Evolutionary conservation across 1,140 invertebrate genomes (phyloP), one percentile per base, ranked within the genome.

Genomic region (Brevipalpus yothersi): DNA sequence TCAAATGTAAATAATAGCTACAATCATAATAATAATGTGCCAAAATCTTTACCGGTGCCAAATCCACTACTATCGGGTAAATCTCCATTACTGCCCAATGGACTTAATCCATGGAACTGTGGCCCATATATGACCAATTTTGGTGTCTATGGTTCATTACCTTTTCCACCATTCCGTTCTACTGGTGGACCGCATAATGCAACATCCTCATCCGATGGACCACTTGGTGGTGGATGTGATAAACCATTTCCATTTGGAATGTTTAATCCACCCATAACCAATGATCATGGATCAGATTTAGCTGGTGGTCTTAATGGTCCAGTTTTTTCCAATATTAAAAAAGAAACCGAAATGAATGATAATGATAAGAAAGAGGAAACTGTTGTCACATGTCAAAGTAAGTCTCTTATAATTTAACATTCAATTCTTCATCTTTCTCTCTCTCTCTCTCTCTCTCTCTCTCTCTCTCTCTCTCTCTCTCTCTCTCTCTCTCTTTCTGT

Each of bases 21-120:
- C 23, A 41, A 15, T 39, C 23, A 19, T 41, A 23, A 41, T 11
- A 21, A 13, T 13, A 21, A 39, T 55, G 53, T 55, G 53, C 53
- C 53, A 55, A 55, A 55, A 55, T 55, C 53, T 11, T 40, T 55
- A 55, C 23, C 53, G 53, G 53, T 55, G 23, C 53, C 53, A 55
- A 55, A 21, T 41, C 21, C 53, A 41, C 23, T 55, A 15, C 15
- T 55, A 13, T 55, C 53, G 21, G 53, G 53, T 41, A 55, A 55
- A 55, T 55, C 53, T n/a, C 53, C 40, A 15, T 12, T 55, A 12
- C 21, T 51, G 21, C 23, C 53, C 9, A 55, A 55, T 41, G 53
- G 53, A 15, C 21, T 55, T 8, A 55, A 55, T 39, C 53, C 53
- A 19, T 55, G 53, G 53, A 19, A 13, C 15, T 15, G 15, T 41